Conservation (phyloP, 2,113 vertebrate species). For the Sinocyclocheilus anophthalmus region DNA sequence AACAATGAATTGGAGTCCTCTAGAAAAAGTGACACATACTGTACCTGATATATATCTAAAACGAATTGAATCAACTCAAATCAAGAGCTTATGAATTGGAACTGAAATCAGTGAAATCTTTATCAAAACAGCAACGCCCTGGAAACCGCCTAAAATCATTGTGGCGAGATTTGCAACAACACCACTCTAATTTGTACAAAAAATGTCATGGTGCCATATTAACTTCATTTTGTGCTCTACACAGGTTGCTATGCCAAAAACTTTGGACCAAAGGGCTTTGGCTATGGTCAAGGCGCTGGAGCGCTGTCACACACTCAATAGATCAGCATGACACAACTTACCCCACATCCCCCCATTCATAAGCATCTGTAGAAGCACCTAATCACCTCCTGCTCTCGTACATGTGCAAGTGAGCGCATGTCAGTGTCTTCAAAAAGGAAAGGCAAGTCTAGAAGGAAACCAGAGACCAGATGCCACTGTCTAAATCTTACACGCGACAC, state of each 20-base stretch:
- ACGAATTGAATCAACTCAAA: too few species aligned
- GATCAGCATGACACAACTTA: slow-evolving; percentile 28
- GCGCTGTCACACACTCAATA: slow-evolving; percentile 87
- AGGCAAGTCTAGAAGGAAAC: slow-evolving; percentile 1
- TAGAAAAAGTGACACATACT: background rate
- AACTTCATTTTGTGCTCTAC: slow-evolving; percentile 26
- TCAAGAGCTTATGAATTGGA: background rate
- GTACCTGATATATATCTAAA: too few species aligned
- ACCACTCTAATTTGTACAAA: background rate
- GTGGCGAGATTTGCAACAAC: background rate
- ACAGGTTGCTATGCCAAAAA: slow-evolving; percentile 92
- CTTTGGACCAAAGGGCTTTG: slow-evolving; percentile 95
- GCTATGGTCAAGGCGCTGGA: slow-evolving; percentile 89
- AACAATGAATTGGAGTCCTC: background rate
- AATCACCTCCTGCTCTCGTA: background rate
- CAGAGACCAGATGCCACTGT: background rate
- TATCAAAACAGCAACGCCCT: background rate
- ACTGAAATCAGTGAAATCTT: background rate
- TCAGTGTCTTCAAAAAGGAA: background rate
- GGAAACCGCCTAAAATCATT: background rate
- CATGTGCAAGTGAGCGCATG: background rate
- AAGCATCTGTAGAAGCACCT: background rate
- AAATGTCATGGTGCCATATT: background rate
- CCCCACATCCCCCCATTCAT: background rate
- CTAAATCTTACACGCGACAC: background rate